Percentiles rank a stretch among this genome's conserved stretches.
Conservation (phyloP, 1,140 invertebrate genomes). For the Drosophila novamexicana region DNA sequence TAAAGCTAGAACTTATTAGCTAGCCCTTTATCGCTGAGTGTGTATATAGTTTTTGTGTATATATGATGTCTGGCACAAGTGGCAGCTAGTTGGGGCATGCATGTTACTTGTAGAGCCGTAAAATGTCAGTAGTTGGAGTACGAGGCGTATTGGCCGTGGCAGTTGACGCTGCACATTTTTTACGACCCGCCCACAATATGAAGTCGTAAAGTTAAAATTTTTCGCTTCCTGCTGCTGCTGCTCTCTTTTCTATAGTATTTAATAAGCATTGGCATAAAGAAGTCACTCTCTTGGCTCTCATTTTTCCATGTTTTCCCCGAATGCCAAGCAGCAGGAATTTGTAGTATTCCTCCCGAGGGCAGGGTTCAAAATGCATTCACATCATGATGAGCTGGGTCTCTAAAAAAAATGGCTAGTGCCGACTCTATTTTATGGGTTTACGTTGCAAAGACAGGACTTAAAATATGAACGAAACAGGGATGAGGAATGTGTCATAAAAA, state of each 20-base stretch:
- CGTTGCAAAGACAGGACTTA: slow-evolving; percentile 33
- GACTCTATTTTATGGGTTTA: slow-evolving; percentile 66
- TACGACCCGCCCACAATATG: slow-evolving; percentile 81
- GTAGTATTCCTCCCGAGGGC: slow-evolving; percentile 20
- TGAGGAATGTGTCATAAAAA: slow-evolving; percentile 57
- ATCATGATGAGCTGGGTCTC: slow-evolving; percentile 38
- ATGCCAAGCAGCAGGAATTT: slow-evolving; percentile 59
- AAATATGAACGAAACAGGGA: slow-evolving; percentile 52
- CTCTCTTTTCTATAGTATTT: slow-evolving; percentile 74
- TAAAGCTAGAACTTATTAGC: too few species aligned
- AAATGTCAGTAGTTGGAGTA: slow-evolving; percentile 61
- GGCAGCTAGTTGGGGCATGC: slow-evolving; percentile 64
- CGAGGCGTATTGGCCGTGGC: slow-evolving; percentile 29
- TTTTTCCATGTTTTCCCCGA: not conserved
- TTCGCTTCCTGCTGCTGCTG: slow-evolving; percentile 74
- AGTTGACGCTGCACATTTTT: slow-evolving; percentile 77
- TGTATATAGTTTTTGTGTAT: not conserved
- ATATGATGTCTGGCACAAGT: slow-evolving; percentile 69
- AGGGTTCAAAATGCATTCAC: slow-evolving; percentile 15
- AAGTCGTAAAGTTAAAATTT: slow-evolving; percentile 81
- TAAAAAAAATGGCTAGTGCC: slow-evolving; percentile 30
- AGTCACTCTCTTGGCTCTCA: slow-evolving; percentile 6
- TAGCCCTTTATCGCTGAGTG: not conserved
- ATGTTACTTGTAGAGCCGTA: slow-evolving; percentile 54
- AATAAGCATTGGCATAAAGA: slow-evolving; percentile 74